Conservation (phyloP, 2,888 invertebrate species). For the Branchellion lobata region DNA sequence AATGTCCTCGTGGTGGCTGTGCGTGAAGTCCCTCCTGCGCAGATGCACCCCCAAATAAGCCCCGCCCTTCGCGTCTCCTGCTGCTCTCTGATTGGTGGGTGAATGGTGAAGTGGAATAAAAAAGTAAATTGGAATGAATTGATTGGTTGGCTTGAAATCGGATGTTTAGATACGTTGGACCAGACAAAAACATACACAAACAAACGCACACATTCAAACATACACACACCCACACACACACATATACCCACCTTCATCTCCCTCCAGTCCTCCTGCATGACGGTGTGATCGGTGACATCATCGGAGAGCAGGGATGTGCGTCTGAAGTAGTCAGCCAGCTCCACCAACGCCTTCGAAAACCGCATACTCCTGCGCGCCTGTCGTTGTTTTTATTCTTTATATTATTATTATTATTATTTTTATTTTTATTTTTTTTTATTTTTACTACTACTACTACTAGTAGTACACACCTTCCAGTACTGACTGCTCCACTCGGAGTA, state of each 20-base stretch:
- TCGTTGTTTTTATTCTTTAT: background rate
- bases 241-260: slow-evolving; percentile 57
- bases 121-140: background rate
- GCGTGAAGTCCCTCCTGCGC: slow-evolving; percentile 82
- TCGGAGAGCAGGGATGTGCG: slow-evolving; percentile 69
- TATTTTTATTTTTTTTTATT: too few species aligned
- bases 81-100: slow-evolving; percentile 52
- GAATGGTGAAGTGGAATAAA: background rate
- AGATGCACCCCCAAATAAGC: slow-evolving; percentile 83
- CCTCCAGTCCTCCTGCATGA: slow-evolving; percentile 69
- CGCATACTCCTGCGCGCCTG: slow-evolving; percentile 77
- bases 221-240: too few species aligned
- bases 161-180: background rate
- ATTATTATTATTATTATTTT: too few species aligned
- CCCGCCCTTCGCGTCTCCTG: slow-evolving; percentile 63
- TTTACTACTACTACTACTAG: too few species aligned
- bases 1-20: slow-evolving; percentile 72
- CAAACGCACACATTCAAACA: too few species aligned
- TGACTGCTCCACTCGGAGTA: slow-evolving; percentile 68
- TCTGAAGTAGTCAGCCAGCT: slow-evolving; percentile 73
- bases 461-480: slow-evolving; percentile 54
- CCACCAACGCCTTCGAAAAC: slow-evolving; percentile 72
- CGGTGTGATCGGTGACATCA: slow-evolving; percentile 68
- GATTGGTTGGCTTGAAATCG: background rate
- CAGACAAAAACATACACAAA: too few species aligned